Percentiles rank a stretch among this genome's conserved stretches.
These are phyloP conservation scores for Pogonus chalceus DNA, from an alignment of 1,140 invertebrate species.

Conservation along the genomic window DNA sequence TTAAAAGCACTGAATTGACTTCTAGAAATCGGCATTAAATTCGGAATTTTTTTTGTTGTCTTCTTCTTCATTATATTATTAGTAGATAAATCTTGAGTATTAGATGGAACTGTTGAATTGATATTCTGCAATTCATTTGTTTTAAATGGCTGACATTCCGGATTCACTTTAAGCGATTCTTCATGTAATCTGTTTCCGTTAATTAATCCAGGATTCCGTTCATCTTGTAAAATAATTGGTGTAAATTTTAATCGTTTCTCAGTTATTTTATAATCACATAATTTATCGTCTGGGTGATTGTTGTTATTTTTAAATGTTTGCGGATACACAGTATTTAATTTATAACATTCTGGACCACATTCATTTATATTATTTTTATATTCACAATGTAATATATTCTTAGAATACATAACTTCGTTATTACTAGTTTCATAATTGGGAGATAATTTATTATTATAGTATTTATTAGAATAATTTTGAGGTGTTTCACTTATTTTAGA, in stretches of 20 bases:
- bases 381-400: background rate
- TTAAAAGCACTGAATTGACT: slow-evolving; percentile 13
- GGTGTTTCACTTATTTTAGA: background rate
- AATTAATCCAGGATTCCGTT: background rate
- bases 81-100: too few relatives aligned
- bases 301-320: background rate
- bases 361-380: background rate
- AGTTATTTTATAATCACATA: background rate
- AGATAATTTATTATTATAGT: background rate
- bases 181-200: background rate
- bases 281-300: too few relatives aligned
- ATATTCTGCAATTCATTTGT: background rate
- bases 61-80: too few relatives aligned
- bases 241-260: slow-evolving; percentile 1
- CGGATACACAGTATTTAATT: background rate
- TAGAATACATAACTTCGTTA: background rate
- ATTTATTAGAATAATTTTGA: background rate
- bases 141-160: background rate
- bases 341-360: slow-evolving; percentile 2
- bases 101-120: too few relatives aligned
- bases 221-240: slow-evolving; percentile 2
- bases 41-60: slow-evolving; percentile 22
- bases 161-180: background rate
- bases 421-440: background rate
- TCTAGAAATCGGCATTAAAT: slow-evolving; percentile 26